Conservation (phyloP, 1,140 invertebrate species). For the Oscheius sp. region DNA sequence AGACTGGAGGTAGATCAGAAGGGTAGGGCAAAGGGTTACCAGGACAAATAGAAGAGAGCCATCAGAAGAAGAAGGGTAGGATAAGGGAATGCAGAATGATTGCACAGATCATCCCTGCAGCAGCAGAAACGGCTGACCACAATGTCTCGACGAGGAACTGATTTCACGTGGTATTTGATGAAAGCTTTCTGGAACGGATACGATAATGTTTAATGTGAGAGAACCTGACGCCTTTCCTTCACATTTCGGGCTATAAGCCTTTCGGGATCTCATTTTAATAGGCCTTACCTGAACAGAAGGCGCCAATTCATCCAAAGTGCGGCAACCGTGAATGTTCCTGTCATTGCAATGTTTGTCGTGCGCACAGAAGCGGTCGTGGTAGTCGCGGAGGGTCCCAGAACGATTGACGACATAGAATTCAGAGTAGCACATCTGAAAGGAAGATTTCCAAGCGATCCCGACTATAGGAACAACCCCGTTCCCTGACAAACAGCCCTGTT, state of each 20-base stretch:
- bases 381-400: constrained; percentile 23
- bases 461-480: no score
- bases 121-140: constrained; percentile 26
- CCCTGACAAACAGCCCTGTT: no score
- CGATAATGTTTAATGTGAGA: neutral
- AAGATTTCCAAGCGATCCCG: no score
- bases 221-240: constrained; percentile 5
- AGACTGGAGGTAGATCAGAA: neutral
- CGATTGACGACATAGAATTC: constrained; percentile 36
- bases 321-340: constrained; percentile 30
- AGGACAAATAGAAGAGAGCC: no score
- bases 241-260: neutral
- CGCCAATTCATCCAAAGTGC: constrained; percentile 22
- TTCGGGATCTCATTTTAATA: no score
- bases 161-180: constrained; percentile 3
- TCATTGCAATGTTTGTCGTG: constrained; percentile 32
- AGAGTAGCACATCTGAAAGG: constrained; percentile 40
- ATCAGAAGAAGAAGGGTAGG: neutral
- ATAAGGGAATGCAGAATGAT: constrained; percentile 21
- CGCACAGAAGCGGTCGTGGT: constrained; percentile 41
- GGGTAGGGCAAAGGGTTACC: no score
- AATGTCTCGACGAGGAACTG: neutral
- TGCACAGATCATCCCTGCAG: constrained; percentile 27
- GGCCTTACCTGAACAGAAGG: constrained; percentile 27
- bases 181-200: constrained; percentile 9